Conservation (phyloP, 1,140 invertebrate species). For the Tetragnatha versicolor region DNA sequence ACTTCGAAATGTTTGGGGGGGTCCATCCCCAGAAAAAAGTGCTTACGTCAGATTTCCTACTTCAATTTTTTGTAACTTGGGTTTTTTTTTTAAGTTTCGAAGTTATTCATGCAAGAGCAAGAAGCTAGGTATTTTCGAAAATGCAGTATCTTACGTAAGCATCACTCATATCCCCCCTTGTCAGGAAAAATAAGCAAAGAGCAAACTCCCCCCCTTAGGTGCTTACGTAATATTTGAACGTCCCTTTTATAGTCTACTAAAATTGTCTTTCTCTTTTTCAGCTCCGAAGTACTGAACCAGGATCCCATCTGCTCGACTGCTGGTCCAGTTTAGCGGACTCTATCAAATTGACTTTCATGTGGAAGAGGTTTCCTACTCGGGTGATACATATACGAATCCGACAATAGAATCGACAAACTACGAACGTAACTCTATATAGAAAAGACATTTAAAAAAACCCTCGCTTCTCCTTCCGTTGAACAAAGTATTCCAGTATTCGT, state of each 20-base stretch:
- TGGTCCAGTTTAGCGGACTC: conserved; percentile 1
- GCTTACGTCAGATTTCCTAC: too few species aligned
- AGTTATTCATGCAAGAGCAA: too few species aligned
- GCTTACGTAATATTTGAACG: neutral
- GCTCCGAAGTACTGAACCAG: conserved; percentile 3
- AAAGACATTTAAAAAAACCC: too few species aligned
- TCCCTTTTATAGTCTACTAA: neutral
- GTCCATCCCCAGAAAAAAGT: too few species aligned
- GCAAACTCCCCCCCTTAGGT: too few species aligned
- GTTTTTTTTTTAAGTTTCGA: too few species aligned
- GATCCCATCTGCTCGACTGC: neutral
- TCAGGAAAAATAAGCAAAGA: neutral
- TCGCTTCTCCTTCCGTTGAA: too few species aligned
- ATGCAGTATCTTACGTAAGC: neutral
- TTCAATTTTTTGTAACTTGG: too few species aligned
- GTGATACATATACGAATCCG: conserved; percentile 1
- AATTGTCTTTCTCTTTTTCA: neutral
- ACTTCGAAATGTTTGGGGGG: too few species aligned
- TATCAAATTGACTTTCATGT: neutral
- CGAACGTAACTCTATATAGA: too few species aligned
- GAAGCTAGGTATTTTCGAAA: too few species aligned
- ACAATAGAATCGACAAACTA: neutral
- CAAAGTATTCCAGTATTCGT: neutral
- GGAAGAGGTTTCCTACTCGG: conserved; percentile 2
- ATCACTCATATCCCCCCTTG: neutral